Conservation (phyloP, 2,888 invertebrate genomes). For the Epsilonema sp. region DNA sequence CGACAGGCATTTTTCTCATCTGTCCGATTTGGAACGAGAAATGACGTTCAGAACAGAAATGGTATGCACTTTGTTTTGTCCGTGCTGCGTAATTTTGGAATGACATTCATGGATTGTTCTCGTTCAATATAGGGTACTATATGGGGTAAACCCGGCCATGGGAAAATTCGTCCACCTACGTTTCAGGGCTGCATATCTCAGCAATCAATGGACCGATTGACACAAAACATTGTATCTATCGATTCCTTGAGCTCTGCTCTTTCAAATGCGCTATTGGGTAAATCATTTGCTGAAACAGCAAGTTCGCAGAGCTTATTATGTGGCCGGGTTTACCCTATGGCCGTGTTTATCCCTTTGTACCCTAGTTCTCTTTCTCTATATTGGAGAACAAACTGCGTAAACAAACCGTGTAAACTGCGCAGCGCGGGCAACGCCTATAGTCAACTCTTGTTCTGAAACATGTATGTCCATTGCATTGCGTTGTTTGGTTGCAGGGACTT, state of each 20-base stretch:
- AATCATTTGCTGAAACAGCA: too few species aligned
- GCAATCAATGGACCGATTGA: too few species aligned
- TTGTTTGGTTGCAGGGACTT: conserved; percentile 41
- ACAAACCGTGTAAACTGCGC: background rate
- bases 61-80: conserved; percentile 38
- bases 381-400: background rate
- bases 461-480: conserved; percentile 17
- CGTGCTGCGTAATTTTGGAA: conserved; percentile 1
- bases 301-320: too few species aligned
- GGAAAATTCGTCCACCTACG: too few species aligned
- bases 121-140: too few species aligned
- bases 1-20: conserved; percentile 57
- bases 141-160: too few species aligned
- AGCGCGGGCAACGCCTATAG: background rate
- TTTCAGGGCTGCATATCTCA: too few species aligned
- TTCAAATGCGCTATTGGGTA: too few species aligned
- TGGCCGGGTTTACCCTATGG: too few species aligned
- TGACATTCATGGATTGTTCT: background rate
- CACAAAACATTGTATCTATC: too few species aligned
- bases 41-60: conserved; percentile 66
- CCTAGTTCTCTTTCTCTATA: background rate
- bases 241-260: too few species aligned
- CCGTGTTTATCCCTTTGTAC: too few species aligned
- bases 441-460: conserved; percentile 2
- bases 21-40: conserved; percentile 62